Conservation (phyloP, 2,113 vertebrate genomes). For the Paradoxurus hermaphroditus region DNA sequence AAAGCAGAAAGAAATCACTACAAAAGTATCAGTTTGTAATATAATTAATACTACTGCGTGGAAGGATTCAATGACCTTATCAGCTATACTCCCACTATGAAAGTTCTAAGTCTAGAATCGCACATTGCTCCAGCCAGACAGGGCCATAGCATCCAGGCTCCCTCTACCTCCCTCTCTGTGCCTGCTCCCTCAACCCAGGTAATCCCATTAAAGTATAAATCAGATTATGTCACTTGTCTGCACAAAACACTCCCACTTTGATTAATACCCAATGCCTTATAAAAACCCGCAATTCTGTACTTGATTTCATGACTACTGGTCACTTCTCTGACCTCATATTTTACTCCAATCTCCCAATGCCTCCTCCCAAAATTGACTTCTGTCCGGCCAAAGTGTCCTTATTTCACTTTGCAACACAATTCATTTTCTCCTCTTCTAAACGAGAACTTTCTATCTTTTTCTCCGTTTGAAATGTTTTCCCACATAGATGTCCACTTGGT, state of each 20-base stretch:
- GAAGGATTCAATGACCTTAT: too few relatives aligned
- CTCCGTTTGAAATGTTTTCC: neutral
- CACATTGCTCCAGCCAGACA: too few relatives aligned
- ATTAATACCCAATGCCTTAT: neutral
- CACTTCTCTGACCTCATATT: neutral
- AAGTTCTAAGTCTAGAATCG: too few relatives aligned
- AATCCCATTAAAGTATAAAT: neutral
- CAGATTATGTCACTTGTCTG: neutral
- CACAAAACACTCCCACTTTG: neutral
- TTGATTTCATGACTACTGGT: neutral
- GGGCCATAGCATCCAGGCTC: neutral
- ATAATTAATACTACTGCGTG: neutral
- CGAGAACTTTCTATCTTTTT: too few relatives aligned
- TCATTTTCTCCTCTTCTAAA: fast-evolving
- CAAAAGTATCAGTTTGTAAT: neutral
- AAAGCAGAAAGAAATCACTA: neutral
- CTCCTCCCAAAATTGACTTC: neutral
- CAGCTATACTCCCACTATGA: neutral
- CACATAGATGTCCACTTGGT: neutral
- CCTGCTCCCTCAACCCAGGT: neutral
- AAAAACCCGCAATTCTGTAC: neutral
- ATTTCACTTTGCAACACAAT: fast-evolving
- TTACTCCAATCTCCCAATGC: fast-evolving
- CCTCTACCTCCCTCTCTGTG: fast-evolving
- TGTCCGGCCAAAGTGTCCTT: neutral